phyloP scores from a whole-genome alignment of 2,888 invertebrate species.

The Lycocerus yunnanus region DNA sequence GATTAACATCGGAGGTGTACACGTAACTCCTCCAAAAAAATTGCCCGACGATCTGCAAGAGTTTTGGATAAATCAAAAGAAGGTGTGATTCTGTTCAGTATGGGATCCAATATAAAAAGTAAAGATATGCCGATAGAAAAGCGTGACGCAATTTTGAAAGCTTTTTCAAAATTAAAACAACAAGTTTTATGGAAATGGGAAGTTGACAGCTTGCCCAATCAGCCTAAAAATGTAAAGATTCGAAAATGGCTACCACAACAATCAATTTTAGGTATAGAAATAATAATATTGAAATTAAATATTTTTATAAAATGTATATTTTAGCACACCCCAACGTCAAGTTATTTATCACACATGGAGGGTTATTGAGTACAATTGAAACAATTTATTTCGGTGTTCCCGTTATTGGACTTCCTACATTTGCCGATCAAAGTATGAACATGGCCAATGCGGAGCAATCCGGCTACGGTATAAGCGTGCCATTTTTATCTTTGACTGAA shows the following conservation, averaged over 20 bases:
- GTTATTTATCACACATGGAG: constrained; percentile 58
- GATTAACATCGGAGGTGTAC: constrained; percentile 63
- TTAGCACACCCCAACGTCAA: constrained; percentile 56
- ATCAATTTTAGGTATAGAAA: constrained; percentile 36
- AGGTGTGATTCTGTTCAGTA: constrained; percentile 63
- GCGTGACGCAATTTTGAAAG: constrained; percentile 60
- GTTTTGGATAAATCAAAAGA: constrained; percentile 59
- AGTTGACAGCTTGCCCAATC: constrained; percentile 46
- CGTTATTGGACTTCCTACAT: constrained; percentile 58
- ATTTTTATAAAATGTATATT: background rate
- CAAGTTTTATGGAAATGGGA: constrained; percentile 61
- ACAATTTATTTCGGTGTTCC: constrained; percentile 58
- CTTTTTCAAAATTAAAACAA: constrained; percentile 62
- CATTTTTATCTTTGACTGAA: constrained; percentile 47
- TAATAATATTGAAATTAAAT: background rate
- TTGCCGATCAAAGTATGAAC: constrained; percentile 59
- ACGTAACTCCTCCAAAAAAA: constrained; percentile 45
- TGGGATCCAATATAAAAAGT: constrained; percentile 64
- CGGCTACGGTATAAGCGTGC: constrained; percentile 54
- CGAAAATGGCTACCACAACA: constrained; percentile 56
- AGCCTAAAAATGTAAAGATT: constrained; percentile 53
- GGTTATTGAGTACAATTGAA: constrained; percentile 57
- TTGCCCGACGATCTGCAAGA: constrained; percentile 56
- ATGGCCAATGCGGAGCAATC: constrained; percentile 53
- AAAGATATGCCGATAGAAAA: constrained; percentile 60